Conservation (phyloP, 2,113 vertebrate genomes). For the Trichechus manatus region DNA sequence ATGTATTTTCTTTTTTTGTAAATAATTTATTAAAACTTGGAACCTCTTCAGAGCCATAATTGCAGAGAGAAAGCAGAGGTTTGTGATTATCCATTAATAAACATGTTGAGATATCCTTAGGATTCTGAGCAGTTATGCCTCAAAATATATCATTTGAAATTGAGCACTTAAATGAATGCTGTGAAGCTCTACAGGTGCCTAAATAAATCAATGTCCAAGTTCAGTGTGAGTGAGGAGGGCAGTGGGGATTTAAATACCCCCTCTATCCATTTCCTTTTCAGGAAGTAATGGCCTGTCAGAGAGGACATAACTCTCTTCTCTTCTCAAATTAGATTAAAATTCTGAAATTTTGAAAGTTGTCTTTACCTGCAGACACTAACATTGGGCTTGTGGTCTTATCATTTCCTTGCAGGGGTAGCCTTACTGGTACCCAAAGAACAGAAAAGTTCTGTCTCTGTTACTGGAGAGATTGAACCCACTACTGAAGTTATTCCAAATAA, state of each 20-base stretch:
- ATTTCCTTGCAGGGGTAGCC: neutral
- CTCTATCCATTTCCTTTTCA: constrained; percentile 25
- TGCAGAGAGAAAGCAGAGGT: constrained; percentile 42
- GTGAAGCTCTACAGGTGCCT: neutral
- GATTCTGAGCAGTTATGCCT: constrained; percentile 38
- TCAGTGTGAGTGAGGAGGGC: constrained; percentile 14
- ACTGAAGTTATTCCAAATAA: neutral
- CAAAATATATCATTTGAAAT: constrained; percentile 71
- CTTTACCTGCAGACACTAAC: neutral
- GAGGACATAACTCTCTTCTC: constrained; percentile 45
- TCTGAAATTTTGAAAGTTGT: constrained; percentile 12
- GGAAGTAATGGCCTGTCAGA: constrained; percentile 50
- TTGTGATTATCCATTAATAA: constrained; percentile 84
- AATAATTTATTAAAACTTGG: constrained; percentile 66
- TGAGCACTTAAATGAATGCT: constrained; percentile 55
- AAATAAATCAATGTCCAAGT: constrained; percentile 45
- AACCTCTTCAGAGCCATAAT: constrained; percentile 77
- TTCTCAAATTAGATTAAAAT: constrained; percentile 63
- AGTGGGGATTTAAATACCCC: neutral
- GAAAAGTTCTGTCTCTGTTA: neutral
- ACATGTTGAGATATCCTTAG: constrained; percentile 71
- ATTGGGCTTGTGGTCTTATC: neutral
- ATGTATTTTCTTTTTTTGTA: constrained; percentile 73
- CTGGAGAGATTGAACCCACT: neutral
- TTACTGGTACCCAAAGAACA: neutral